Base-by-base conservation (phyloP, 2,888 invertebrate species). In the Julus scandinavius region DNA sequence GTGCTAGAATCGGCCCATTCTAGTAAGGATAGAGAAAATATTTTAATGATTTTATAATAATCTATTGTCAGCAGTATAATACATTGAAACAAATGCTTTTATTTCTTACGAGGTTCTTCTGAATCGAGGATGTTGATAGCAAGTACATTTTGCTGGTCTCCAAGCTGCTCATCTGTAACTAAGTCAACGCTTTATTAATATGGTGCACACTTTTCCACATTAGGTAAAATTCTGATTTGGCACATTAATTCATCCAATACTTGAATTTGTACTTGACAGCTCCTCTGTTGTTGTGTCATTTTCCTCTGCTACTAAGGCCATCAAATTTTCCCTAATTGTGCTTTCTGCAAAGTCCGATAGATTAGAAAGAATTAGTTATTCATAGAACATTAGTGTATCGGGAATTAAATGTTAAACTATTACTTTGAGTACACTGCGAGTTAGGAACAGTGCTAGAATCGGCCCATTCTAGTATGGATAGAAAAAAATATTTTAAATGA, bases 31-130 rank as follows among this genome's bases (percentile, higher is more conserved):
- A 58, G 58, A 58, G 4, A 58, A 58, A 15, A 17, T 17, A 15
- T 49, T 49, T 49, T 29, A 29, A 29, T 29, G 29, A 29, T 29
- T 29, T 29, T 29, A n/a, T n/a, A 29, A 29, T 29, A 29, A 29
- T 2, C 7, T 45, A 45, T 45, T 45, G 45, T 5, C 45, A 45
- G 7, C 29, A 29, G 45, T 7, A 45, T 7, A 45, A 45, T 45
- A 45, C 5, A 7, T 45, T 7, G 45, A 45, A 45, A 45, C 7
- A 45, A 45, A 45, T 3, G 11, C 54, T 58, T 17, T 63, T 5
- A 63, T 63, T 63, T 63, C 63, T 17, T 63, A 63, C 63, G n/a
- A 63, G 63, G 63, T 63, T 63, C 63, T n/a, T 63, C n/a, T 63
- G 63, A n/a, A 17, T 63, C 63, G 2, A 2, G 17, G n/a, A 63